Percentiles rank a stretch among this genome's conserved stretches.
Conservation (phyloP, 2,797 vertebrate genomes). For the Acrocephalus scirpaceus region DNA sequence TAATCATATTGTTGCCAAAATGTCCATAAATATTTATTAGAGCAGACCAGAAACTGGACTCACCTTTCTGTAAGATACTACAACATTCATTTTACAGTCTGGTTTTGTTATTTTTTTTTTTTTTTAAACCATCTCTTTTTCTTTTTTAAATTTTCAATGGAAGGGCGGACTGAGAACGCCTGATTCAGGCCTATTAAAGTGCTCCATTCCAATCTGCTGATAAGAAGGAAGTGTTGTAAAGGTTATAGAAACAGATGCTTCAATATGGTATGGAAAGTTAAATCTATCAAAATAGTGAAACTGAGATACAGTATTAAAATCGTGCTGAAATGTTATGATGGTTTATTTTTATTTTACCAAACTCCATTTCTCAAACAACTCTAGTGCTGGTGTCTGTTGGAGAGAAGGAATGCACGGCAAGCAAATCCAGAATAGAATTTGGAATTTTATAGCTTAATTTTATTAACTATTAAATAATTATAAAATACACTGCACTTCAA, state of each 20-base stretch:
- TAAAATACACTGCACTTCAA: not conserved
- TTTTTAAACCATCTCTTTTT: not conserved
- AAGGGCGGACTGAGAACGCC: fast-evolving
- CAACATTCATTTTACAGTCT: not conserved
- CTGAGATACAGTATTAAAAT: not conserved
- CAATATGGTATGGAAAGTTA: not conserved
- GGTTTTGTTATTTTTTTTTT: not conserved
- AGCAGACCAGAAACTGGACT: not conserved
- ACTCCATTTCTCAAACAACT: not conserved
- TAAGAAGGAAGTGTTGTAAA: not conserved
- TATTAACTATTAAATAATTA: not conserved
- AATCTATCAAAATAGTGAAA: not conserved
- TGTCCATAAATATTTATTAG: not conserved
- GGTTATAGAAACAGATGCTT: not conserved
- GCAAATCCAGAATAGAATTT: not conserved
- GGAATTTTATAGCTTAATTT: not conserved
- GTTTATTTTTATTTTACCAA: not conserved
- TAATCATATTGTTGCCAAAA: not conserved
- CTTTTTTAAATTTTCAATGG: not conserved
- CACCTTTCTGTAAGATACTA: not conserved
- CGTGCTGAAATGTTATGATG: not conserved
- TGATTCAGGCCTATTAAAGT: not conserved
- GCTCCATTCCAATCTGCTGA: not conserved
- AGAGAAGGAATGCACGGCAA: not conserved
- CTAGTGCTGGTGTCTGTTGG: not conserved